A percentile compares a stretch with the other conserved stretches of the same genome.
These are phyloP conservation scores for Carlito syrichta DNA, from an alignment of 2,113 vertebrate genomes.

Conservation along the genomic window DNA sequence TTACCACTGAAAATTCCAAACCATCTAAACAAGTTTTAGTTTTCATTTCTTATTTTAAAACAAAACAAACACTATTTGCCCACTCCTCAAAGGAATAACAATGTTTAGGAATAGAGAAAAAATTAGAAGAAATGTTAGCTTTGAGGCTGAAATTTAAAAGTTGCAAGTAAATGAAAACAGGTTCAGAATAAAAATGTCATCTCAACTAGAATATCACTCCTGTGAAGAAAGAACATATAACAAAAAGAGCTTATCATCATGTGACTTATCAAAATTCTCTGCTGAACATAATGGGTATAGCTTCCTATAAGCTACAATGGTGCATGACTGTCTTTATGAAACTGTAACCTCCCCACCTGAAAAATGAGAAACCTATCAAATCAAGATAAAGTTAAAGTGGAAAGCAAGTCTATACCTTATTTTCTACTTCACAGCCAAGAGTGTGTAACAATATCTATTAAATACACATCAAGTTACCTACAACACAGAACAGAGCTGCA, in stretches of 20 bases:
- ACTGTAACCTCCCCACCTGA: constrained; percentile 30
- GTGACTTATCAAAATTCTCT: constrained; percentile 22
- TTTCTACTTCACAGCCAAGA: constrained; percentile 57
- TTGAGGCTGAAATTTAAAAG: constrained; percentile 42
- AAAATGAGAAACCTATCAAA: constrained; percentile 69
- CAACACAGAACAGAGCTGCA: constrained; percentile 47
- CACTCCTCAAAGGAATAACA: neutral
- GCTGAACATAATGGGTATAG: constrained; percentile 35
- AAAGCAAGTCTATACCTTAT: constrained; percentile 51
- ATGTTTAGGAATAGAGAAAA: neutral
- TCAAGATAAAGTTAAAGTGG: constrained; percentile 60
- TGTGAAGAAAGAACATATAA: constrained; percentile 15
- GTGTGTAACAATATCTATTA: constrained; percentile 49
- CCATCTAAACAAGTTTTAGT: neutral
- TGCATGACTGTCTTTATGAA: neutral
- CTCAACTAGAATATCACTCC: constrained; percentile 24
- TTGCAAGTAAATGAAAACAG: constrained; percentile 16
- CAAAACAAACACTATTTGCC: neutral
- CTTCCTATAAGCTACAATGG: constrained; percentile 26
- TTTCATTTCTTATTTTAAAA: constrained; percentile 28
- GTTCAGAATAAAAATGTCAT: neutral
- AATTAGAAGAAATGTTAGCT: constrained; percentile 3
- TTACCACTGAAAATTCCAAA: neutral
- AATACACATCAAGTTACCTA: constrained; percentile 49
- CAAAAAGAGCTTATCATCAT: constrained; percentile 40